Evolutionary conservation across 2,797 vertebrate genomes (phyloP).

Genomic region (Salmo trutta): DNA sequence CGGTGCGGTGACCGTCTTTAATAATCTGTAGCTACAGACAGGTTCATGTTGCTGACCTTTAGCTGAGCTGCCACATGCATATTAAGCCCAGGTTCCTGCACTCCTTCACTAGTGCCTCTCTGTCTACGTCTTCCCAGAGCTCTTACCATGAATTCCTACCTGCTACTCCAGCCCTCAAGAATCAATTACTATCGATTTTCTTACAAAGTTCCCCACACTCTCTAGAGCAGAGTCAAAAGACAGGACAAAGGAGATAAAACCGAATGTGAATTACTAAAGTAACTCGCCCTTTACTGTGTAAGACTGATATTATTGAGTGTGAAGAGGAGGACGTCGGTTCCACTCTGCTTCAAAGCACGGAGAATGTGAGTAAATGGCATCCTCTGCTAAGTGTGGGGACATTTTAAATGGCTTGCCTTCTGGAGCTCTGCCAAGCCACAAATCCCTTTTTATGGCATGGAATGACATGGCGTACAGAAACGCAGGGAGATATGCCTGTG

Average conservation of each 20-base stretch:
- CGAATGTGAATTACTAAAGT: slow-evolving; percentile 69
- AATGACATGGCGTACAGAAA: not conserved
- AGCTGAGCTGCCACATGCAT: slow-evolving; percentile 64
- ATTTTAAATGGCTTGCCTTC: slow-evolving; percentile 26
- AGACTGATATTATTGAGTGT: slow-evolving; percentile 51
- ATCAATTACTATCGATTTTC: slow-evolving; percentile 79
- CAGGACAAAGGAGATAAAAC: slow-evolving; percentile 77
- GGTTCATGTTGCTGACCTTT: slow-evolving; percentile 74
- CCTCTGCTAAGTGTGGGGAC: slow-evolving; percentile 31
- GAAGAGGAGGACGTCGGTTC: slow-evolving; percentile 40
- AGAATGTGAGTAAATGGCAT: slow-evolving; percentile 37
- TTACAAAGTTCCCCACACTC: slow-evolving; percentile 64
- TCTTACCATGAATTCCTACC: slow-evolving; percentile 72
- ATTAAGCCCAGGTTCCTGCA: slow-evolving; percentile 59
- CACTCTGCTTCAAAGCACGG: slow-evolving; percentile 32
- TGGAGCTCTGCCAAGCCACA: slow-evolving; percentile 16
- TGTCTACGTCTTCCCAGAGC: slow-evolving; percentile 57
- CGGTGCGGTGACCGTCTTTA: slow-evolving; percentile 38
- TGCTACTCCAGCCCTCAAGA: slow-evolving; percentile 64
- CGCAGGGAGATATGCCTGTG: too few relatives aligned
- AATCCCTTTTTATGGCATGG: slow-evolving; percentile 20
- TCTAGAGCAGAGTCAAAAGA: slow-evolving; percentile 67
- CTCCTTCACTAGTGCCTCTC: slow-evolving; percentile 49
- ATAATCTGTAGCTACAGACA: slow-evolving; percentile 65
- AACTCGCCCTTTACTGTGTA: slow-evolving; percentile 49